A percentile compares a stretch with the other conserved stretches of the same genome.
These are phyloP conservation scores for Eupithecia tripunctaria DNA, from an alignment of 2,888 invertebrate species.

Conservation along the genomic window DNA sequence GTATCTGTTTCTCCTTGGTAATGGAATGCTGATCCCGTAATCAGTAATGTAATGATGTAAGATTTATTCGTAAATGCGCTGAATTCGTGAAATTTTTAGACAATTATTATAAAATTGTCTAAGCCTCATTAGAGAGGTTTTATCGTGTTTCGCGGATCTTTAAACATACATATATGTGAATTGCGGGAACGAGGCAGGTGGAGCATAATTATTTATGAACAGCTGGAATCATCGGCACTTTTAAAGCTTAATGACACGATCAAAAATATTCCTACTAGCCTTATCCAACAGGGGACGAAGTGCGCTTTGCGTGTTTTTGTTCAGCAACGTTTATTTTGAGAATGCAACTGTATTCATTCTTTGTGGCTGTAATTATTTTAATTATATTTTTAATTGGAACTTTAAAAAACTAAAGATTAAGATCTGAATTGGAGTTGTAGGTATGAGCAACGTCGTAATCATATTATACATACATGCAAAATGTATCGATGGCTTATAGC, in stretches of 20 bases:
- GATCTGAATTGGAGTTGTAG: not conserved
- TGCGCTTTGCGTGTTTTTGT: slow-evolving; percentile 48
- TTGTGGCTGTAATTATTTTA: slow-evolving; percentile 20
- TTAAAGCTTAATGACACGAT: slow-evolving; percentile 61
- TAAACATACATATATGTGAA: slow-evolving; percentile 40
- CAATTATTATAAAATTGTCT: not conserved
- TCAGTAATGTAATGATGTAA: slow-evolving; percentile 25
- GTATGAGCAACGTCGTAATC: not conserved
- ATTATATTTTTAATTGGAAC: slow-evolving; percentile 14
- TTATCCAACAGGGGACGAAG: slow-evolving; percentile 48
- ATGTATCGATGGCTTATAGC: not conserved
- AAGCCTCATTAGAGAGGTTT: not conserved
- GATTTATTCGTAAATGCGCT: slow-evolving; percentile 18
- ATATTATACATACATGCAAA: not conserved
- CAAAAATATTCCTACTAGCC: slow-evolving; percentile 55
- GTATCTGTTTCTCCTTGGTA: slow-evolving; percentile 33
- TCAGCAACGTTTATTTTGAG: slow-evolving; percentile 46
- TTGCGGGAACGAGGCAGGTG: slow-evolving; percentile 66
- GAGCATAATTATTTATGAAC: slow-evolving; percentile 68
- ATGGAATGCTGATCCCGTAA: slow-evolving; percentile 38
- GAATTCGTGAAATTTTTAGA: slow-evolving; percentile 11
- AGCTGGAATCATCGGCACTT: slow-evolving; percentile 67
- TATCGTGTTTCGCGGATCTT: slow-evolving; percentile 38
- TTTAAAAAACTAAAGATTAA: not conserved
- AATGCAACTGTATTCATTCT: slow-evolving; percentile 29